Conservation (phyloP, 2,797 vertebrate species). For the Karalla daura region DNA sequence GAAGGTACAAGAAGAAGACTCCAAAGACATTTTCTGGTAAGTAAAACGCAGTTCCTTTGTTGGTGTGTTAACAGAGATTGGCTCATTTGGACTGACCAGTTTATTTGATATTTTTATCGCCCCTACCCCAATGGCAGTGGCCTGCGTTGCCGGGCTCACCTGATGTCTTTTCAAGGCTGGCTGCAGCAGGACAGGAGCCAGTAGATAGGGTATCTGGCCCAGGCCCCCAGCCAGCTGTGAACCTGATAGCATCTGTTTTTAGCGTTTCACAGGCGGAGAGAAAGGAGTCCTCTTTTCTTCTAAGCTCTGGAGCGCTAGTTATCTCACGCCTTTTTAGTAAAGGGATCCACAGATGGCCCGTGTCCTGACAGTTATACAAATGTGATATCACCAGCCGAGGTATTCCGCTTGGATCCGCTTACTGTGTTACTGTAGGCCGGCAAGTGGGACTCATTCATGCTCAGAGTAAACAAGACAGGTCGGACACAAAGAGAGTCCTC, state of each 20-base stretch:
- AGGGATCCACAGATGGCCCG: slow-evolving; percentile 70
- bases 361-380: slow-evolving; percentile 71
- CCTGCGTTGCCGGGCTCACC: slow-evolving; percentile 32
- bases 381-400: slow-evolving; percentile 58
- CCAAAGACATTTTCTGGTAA: too few species aligned
- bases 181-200: slow-evolving; percentile 61
- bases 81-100: not conserved
- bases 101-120: not conserved
- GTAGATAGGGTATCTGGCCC: slow-evolving; percentile 73
- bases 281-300: slow-evolving; percentile 62
- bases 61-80: not conserved
- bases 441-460: slow-evolving; percentile 54
- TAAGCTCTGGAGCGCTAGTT: slow-evolving; percentile 68
- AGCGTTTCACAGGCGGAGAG: slow-evolving; percentile 67
- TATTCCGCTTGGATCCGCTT: slow-evolving; percentile 40
- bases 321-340: slow-evolving; percentile 74
- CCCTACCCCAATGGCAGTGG: not conserved
- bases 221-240: slow-evolving; percentile 76
- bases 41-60: too few species aligned
- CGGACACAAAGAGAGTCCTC: slow-evolving; percentile 20
- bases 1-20: too few species aligned
- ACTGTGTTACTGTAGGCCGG: slow-evolving; percentile 48
- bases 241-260: slow-evolving; percentile 84
- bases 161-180: slow-evolving; percentile 74
- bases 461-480: slow-evolving; percentile 43